Evolutionary conservation across 1,140 invertebrate genomes (phyloP).

Genomic region (Archegozetes longisetosus): DNA sequence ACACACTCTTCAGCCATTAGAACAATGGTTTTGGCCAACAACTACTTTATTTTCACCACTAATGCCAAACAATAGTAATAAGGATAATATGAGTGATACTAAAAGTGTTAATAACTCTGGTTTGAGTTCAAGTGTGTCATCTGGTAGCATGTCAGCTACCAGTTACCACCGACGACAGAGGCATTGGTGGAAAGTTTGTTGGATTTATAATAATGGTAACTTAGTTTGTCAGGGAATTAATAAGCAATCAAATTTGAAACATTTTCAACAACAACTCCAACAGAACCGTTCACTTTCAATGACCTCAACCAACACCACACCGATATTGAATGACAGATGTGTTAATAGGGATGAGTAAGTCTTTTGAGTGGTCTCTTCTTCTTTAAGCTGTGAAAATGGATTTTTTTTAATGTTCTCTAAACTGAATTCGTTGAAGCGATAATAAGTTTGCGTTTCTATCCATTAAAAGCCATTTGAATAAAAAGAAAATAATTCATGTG

Average conservation of each 20-base stretch:
- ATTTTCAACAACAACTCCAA: neutral
- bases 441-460: neutral
- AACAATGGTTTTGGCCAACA: neutral
- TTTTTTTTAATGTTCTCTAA: too few species aligned
- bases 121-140: too few species aligned
- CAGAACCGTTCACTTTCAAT: neutral
- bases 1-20: neutral
- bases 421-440: neutral
- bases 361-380: neutral
- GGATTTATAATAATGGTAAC: conserved; percentile 1
- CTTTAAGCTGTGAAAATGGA: too few species aligned
- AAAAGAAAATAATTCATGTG: too few species aligned
- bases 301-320: neutral
- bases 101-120: too few species aligned
- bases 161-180: neutral
- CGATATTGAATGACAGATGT: neutral
- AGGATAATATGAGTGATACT: too few species aligned
- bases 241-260: conserved; percentile 2
- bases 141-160: too few species aligned
- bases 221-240: neutral
- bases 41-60: too few species aligned
- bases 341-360: neutral
- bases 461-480: neutral
- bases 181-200: conserved; percentile 14
- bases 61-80: neutral